A percentile compares a stretch with the other conserved stretches of the same genome.
Conservation (phyloP, 2,113 vertebrate genomes). For the Aviceda subcristata region DNA sequence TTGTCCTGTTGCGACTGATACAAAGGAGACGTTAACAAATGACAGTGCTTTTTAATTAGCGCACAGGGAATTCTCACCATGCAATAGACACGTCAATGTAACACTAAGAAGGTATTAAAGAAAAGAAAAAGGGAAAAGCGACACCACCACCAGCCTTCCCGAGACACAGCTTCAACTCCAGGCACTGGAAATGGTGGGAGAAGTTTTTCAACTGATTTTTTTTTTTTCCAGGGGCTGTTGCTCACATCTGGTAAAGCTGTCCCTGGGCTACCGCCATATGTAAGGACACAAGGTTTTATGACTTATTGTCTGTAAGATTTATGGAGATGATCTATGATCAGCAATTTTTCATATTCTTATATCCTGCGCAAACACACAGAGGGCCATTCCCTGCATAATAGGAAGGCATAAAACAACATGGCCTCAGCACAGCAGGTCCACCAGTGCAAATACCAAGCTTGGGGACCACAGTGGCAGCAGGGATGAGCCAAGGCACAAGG, state of each 20-base stretch:
- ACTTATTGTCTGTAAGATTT: slow-evolving; percentile 87
- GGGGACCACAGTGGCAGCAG: neutral
- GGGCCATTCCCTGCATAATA: neutral
- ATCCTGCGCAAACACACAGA: slow-evolving; percentile 45
- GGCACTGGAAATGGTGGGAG: neutral
- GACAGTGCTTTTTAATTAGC: slow-evolving; percentile 43
- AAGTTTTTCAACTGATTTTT: slow-evolving; percentile 34
- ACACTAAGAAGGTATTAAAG: neutral
- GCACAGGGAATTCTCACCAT: neutral
- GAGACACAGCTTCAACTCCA: neutral
- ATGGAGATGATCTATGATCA: slow-evolving; percentile 84
- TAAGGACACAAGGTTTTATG: slow-evolving; percentile 83
- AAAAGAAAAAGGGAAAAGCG: neutral
- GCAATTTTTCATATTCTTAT: slow-evolving; percentile 83
- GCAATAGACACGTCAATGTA: neutral
- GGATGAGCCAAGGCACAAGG: neutral
- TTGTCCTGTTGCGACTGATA: slow-evolving; percentile 10
- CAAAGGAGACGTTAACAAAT: slow-evolving; percentile 27
- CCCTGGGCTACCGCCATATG: slow-evolving; percentile 72
- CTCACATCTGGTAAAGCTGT: slow-evolving; percentile 68
- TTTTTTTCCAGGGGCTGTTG: slow-evolving; percentile 8
- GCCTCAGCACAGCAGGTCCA: neutral
- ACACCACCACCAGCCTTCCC: neutral
- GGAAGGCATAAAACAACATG: neutral
- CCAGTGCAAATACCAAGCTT: neutral